Base-by-base conservation (phyloP, 2,797 vertebrate genomes). In the Remorina albescens region DNA sequence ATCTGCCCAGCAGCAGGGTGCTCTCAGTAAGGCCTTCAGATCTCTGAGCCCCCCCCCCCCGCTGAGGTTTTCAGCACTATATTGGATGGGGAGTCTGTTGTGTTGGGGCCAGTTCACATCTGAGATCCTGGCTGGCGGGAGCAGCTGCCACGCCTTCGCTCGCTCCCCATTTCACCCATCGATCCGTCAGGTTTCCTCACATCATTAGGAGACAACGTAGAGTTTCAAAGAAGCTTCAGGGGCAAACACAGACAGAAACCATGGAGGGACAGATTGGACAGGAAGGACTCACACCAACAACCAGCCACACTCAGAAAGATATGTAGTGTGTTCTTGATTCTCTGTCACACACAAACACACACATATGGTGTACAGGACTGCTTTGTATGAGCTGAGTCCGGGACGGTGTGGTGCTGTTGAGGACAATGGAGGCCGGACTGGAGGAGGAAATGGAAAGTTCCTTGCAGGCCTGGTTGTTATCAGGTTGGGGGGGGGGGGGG, bases 401-500 rank as follows among this genome's bases (percentile, higher is more conserved):
- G 72, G 73, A 60, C 47, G 6, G 18, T 13, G 32, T 15, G 13
- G 2, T 23, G 41, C 37, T 74, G 63, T 39, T 5, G 8, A 5
- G 74, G 74, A 83, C 76, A 82, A 75, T 86, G 60, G 68, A 13
- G 9, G 21, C 60, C 2, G 67, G 67, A 54, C 74, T 34, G n/a
- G 8, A 60, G 70, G 26, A 86, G 86, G 88, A 92, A 91, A 74
- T 87, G 84, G 85, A 90, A 88, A 82, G 86, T 86, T 87, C 81
- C 82, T 67, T 44, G 46, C 58, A 26, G 54, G 51, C 7, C 32
- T 13, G 46, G 69, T 46, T 82, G 76, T 80, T 61, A 74, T 80
- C 67, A 67, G 72, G 70, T 62, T 18, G 66, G 32, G 79, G 73
- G 67, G 72, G 30, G 30, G n/a, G n/a, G 66, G 32, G 79, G 73